Conservation (phyloP, 2,888 invertebrate species). For the Drosophila pseudotalamancana region DNA sequence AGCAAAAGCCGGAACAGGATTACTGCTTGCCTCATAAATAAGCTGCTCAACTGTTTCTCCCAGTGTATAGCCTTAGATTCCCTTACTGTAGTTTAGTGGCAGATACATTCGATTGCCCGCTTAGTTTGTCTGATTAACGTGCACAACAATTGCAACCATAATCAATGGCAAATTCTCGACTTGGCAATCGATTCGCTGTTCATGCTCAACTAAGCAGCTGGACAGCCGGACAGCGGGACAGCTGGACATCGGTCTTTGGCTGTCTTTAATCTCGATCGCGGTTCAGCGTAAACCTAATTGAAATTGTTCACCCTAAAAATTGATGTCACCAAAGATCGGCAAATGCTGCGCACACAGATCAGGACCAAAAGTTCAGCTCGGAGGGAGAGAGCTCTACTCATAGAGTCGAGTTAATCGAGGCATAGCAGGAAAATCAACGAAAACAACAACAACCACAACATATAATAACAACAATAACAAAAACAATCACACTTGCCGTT, state of each 20-base stretch:
- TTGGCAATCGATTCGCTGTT: constrained; percentile 37
- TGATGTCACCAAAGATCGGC: constrained; percentile 82
- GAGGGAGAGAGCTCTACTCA: constrained; percentile 32
- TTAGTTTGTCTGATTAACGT: constrained; percentile 13
- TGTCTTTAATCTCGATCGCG: constrained; percentile 68
- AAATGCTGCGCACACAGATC: constrained; percentile 53
- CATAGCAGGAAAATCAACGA: constrained; percentile 19
- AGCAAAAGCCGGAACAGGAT: too few species aligned
- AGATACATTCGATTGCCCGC: not conserved
- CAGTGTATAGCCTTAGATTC: not conserved
- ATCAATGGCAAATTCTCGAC: constrained; percentile 44
- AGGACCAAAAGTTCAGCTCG: constrained; percentile 80
- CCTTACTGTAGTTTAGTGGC: not conserved
- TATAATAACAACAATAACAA: constrained; percentile 3
- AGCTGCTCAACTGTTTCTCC: not conserved
- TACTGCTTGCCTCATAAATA: too few species aligned
- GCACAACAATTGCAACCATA: constrained; percentile 46
- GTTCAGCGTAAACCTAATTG: constrained; percentile 81
- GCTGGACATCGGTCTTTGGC: constrained; percentile 10
- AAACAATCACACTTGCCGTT: constrained; percentile 38
- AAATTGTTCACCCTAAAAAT: constrained; percentile 83
- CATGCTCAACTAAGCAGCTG: constrained; percentile 52
- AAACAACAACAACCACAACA: not conserved
- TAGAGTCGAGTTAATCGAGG: constrained; percentile 32
- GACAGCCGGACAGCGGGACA: not conserved